Evolutionary conservation across 2,888 invertebrate genomes (phyloP).

Genomic region (Amiota mariae): DNA sequence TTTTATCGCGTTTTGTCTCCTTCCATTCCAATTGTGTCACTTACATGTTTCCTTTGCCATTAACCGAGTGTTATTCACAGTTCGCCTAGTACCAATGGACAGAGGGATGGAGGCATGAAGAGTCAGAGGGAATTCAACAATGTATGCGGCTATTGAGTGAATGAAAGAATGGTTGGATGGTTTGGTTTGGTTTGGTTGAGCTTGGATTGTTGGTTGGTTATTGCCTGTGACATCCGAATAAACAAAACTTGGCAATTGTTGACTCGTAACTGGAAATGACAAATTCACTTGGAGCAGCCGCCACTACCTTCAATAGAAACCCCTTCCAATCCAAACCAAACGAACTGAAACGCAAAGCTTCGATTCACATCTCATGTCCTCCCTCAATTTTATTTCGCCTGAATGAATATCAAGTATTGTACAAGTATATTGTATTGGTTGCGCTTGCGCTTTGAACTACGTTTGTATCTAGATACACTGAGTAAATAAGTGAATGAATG

Average conservation of each 20-base stretch:
- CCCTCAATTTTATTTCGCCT: too few relatives aligned
- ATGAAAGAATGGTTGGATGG: neutral
- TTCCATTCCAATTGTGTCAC: slow-evolving; percentile 67
- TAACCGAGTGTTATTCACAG: slow-evolving; percentile 33
- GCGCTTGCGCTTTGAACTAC: neutral
- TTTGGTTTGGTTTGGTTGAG: neutral
- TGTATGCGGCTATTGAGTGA: slow-evolving; percentile 1
- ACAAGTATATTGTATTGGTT: neutral
- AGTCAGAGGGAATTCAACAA: neutral
- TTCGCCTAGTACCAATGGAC: neutral
- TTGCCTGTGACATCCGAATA: slow-evolving; percentile 24
- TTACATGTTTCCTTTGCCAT: slow-evolving; percentile 57
- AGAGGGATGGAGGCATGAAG: neutral
- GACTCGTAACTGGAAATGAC: slow-evolving; percentile 24
- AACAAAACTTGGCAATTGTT: slow-evolving; percentile 28
- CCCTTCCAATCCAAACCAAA: neutral
- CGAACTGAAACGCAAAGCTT: neutral
- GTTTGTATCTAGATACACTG: slow-evolving; percentile 3
- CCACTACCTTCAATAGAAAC: neutral
- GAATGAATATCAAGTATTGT: too few relatives aligned
- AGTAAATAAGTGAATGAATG: neutral
- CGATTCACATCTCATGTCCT: too few relatives aligned
- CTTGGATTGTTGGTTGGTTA: neutral
- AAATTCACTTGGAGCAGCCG: slow-evolving; percentile 14
- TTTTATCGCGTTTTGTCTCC: slow-evolving; percentile 54